Evolutionary conservation across 2,888 invertebrate genomes (phyloP).

Genomic region (Caenorhabditis sp.): DNA sequence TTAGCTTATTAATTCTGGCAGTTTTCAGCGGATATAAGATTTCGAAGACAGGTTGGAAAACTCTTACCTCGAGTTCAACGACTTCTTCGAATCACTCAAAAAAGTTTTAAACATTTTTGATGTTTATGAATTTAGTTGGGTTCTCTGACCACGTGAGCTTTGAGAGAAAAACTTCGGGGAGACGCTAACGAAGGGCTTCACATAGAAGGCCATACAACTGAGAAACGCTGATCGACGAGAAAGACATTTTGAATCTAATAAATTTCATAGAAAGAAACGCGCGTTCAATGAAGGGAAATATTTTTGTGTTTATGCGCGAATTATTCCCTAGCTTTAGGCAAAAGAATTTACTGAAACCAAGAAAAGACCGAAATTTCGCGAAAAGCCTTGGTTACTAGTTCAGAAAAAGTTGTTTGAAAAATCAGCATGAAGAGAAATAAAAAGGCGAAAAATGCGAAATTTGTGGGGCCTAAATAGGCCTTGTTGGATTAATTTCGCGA

Average conservation of each 20-base stretch:
- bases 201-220: background rate
- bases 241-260: background rate
- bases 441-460: background rate
- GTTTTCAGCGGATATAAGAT: background rate
- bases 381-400: no score
- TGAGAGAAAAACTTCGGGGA: background rate
- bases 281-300: no score
- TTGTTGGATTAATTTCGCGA: background rate
- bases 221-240: background rate
- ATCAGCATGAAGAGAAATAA: no score
- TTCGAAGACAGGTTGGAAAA: background rate
- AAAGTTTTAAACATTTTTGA: constrained; percentile 23
- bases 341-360: no score
- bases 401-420: no score
- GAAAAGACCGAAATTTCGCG: background rate
- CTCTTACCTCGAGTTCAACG: background rate
- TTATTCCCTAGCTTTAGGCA: no score
- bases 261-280: no score
- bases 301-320: background rate
- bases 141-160: background rate
- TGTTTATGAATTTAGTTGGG: background rate
- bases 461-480: background rate
- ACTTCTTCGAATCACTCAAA: background rate
- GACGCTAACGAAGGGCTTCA: background rate
- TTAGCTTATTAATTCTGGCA: background rate